phyloP scores from a whole-genome alignment of 2,888 invertebrate species.

The Scaptomyza caliginosa region DNA sequence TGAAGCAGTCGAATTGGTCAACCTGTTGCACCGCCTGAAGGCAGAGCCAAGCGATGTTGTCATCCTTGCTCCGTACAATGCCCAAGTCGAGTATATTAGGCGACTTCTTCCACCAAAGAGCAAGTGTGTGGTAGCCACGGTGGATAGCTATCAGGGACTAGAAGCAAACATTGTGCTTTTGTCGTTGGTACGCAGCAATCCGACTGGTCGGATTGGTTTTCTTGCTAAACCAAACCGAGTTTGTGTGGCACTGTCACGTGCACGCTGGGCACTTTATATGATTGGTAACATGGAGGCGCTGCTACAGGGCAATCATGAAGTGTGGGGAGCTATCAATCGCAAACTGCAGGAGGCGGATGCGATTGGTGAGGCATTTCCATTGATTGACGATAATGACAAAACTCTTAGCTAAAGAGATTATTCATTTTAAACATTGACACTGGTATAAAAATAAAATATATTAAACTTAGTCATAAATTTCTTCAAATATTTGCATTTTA shows the following conservation, averaged over 20 bases:
- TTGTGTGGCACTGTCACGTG: constrained; percentile 91
- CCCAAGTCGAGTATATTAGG: constrained; percentile 67
- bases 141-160: constrained; percentile 93
- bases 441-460: neutral
- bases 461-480: constrained; percentile 3
- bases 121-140: constrained; percentile 85
- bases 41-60: constrained; percentile 88
- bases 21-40: constrained; percentile 76
- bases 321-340: constrained; percentile 85
- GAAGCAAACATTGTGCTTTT: constrained; percentile 91
- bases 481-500: constrained; percentile 34
- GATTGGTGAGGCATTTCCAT: constrained; percentile 85
- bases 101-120: constrained; percentile 22
- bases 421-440: neutral
- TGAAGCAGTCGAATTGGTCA: constrained; percentile 56
- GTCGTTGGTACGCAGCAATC: constrained; percentile 91
- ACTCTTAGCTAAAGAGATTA: neutral
- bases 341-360: constrained; percentile 85
- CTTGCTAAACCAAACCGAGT: constrained; percentile 88
- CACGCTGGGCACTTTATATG: constrained; percentile 88
- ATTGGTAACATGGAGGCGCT: constrained; percentile 89
- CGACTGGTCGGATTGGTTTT: constrained; percentile 88
- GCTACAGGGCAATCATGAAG: constrained; percentile 84
- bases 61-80: constrained; percentile 86
- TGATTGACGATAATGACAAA: neutral